These are phyloP conservation scores for Cosmopolites sordidus DNA, from an alignment of 2,888 invertebrate species.

Conservation along the genomic window DNA sequence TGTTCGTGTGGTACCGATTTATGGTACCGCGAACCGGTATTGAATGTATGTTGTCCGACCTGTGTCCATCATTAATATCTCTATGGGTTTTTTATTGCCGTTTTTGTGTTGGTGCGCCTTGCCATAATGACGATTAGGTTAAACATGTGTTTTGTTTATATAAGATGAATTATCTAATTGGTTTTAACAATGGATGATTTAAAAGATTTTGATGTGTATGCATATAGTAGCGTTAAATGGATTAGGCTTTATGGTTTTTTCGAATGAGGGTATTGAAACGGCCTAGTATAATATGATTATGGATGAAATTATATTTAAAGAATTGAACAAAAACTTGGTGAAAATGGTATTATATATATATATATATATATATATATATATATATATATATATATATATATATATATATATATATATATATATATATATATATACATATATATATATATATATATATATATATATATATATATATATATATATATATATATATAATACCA, in stretches of 20 bases:
- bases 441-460: conserved; percentile 6
- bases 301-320: no score
- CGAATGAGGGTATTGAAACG: no score
- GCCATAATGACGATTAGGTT: no score
- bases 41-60: conserved; percentile 8
- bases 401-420: conserved; percentile 7
- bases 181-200: no score
- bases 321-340: neutral
- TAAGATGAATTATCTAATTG: no score
- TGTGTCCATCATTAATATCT: conserved; percentile 14
- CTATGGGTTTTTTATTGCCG: conserved; percentile 8
- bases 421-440: conserved; percentile 6
- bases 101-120: neutral
- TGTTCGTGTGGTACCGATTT: conserved; percentile 14
- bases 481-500: neutral
- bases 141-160: no score
- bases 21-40: conserved; percentile 7
- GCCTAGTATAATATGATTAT: no score
- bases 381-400: conserved; percentile 6
- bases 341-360: neutral
- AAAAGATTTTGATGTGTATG: no score
- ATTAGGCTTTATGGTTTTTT: no score
- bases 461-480: conserved; percentile 7
- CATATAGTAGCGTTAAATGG: no score
- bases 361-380: conserved; percentile 7